Evolutionary conservation across 2,113 vertebrate genomes (phyloP), one percentile per base, ranked within the genome.

Genomic region (Gopherus flavomarginatus): DNA sequence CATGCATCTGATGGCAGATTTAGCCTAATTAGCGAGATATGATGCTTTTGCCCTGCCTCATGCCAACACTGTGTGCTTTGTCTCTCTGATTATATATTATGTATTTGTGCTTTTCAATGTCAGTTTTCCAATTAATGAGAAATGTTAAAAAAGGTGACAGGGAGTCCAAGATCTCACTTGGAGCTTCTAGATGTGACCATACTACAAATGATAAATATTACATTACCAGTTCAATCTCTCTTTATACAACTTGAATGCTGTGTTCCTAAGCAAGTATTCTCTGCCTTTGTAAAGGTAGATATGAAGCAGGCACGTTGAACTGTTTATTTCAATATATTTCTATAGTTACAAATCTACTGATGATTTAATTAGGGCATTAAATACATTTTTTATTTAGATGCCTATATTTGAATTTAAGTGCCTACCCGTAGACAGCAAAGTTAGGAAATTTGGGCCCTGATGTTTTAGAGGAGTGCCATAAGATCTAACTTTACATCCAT

Each of bases 201-300:
- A 42, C 35, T 19, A 22, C 93, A 93, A 89, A 91, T 65, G 90
- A 17, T 29, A 77, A 90, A 11, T 84, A 91, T 83, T 72, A 22
- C 49, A 85, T 96, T 84, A 94, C 83, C 94, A 35, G 87, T 96
- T n/a, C 79, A 82, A 69, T 91, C n/a, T 59, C 78, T 87, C 38
- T 14, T 57, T 80, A 85, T 79, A 6, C 69, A 11, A 81, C 52
- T 44, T 62, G 57, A 93, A 22, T 49, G 35, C 16, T 72, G 31
- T 22, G 16, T 72, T 38, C n/a, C 11, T 22, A 38, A 38, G n/a
- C 65, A 72, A 21, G 65, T 72, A 35, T n/a, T 69, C 62, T 69
- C 62, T 72, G 17, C 27, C 57, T 62, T 62, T 62, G 57, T 29
- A 62, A 31, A 31, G 27, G 57, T 31, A 27, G 57, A 29, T 62